phyloP scores from a whole-genome alignment of 2,888 invertebrate species.

The Drosophila limbata region DNA sequence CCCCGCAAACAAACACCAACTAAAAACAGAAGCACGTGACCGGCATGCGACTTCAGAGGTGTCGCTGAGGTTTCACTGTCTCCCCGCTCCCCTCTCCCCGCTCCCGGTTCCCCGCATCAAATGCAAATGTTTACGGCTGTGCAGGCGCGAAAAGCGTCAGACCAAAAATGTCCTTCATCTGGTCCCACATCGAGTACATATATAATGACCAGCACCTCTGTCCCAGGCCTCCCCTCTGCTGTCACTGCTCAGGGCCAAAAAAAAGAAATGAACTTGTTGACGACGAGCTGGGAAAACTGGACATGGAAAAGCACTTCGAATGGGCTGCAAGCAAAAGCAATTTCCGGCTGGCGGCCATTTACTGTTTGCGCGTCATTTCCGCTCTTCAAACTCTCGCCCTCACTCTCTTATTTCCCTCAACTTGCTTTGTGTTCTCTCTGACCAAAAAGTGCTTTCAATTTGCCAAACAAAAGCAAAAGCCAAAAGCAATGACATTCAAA shows the following conservation, averaged over 20 bases:
- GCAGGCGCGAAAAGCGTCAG: constrained; percentile 57
- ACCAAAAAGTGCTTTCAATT: constrained; percentile 27
- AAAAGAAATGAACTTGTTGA: constrained; percentile 38
- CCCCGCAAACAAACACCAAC: constrained; percentile 44
- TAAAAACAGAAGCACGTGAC: constrained; percentile 61
- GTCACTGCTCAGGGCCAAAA: background rate
- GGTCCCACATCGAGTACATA: constrained; percentile 24
- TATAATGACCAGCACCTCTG: constrained; percentile 28
- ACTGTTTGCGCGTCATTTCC: constrained; percentile 71
- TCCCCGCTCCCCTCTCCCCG: background rate
- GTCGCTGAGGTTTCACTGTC: background rate
- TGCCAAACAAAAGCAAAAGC: constrained; percentile 22
- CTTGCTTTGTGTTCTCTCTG: constrained; percentile 11
- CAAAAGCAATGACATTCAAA: constrained; percentile 34
- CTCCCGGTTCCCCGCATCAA: constrained; percentile 30
- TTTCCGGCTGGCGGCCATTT: constrained; percentile 68
- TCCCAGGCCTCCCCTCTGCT: background rate
- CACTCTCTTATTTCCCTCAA: background rate
- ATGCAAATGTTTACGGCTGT: constrained; percentile 70
- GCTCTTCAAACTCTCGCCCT: constrained; percentile 20
- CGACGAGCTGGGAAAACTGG: constrained; percentile 6
- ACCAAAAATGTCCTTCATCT: constrained; percentile 57
- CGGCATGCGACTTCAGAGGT: constrained; percentile 46
- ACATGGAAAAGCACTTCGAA: constrained; percentile 64
- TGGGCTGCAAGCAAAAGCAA: constrained; percentile 62